These are phyloP conservation scores for Oreotrochilus melanogaster DNA, from an alignment of 2,113 vertebrate species.

Conservation along the genomic window DNA sequence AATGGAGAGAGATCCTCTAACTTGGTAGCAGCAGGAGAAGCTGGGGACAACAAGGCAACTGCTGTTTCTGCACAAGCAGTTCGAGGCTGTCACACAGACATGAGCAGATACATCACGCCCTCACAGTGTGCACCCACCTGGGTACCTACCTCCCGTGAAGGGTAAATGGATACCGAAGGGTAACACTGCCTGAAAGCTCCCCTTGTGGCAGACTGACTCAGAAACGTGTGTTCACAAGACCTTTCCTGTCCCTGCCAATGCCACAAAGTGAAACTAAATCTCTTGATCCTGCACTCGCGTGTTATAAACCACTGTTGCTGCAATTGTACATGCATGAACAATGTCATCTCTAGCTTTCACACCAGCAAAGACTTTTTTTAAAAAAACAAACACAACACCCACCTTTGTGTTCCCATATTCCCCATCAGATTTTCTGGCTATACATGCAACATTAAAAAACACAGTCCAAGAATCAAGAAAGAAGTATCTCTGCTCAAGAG, in stretches of 20 bases:
- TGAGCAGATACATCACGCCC: neutral
- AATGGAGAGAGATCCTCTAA: neutral
- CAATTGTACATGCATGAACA: rapidly evolving
- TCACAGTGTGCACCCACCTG: rapidly evolving
- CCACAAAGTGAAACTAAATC: conserved; percentile 23
- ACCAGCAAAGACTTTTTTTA: neutral
- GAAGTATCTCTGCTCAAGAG: neutral
- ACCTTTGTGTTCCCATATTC: neutral
- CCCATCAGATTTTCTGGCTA: neutral
- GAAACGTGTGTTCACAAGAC: neutral
- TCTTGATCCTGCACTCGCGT: neutral
- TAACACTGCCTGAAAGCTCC: rapidly evolving
- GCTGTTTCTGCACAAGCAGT: neutral
- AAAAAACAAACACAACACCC: neutral
- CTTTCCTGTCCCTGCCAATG: neutral
- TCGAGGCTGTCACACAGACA: rapidly evolving
- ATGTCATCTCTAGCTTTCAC: neutral
- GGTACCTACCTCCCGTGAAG: neutral
- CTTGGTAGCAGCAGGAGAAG: neutral
- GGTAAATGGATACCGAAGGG: rapidly evolving
- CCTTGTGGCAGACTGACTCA: rapidly evolving
- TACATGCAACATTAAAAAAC: neutral
- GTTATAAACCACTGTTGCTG: neutral
- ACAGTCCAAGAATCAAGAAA: neutral
- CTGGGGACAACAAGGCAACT: rapidly evolving